These are phyloP conservation scores for Pachyramphus minor DNA, from an alignment of 2,113 vertebrate genomes.

Conservation along the genomic window DNA sequence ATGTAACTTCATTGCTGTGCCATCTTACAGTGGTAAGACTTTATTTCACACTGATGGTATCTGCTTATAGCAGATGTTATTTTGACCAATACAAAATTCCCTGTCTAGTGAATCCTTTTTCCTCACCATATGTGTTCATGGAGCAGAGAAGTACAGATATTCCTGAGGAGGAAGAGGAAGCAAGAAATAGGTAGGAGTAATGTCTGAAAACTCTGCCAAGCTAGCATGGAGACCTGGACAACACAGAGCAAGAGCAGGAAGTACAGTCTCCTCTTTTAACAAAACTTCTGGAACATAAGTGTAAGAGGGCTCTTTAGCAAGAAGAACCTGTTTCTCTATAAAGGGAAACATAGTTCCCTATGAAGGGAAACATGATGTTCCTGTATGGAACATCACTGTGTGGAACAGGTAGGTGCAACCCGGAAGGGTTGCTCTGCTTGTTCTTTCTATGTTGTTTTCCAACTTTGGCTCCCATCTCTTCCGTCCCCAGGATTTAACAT, in stretches of 20 bases:
- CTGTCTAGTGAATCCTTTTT: not conserved
- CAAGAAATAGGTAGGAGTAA: not conserved
- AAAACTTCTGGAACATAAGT: not conserved
- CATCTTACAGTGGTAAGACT: not conserved
- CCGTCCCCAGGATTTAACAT: not conserved
- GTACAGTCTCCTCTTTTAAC: not conserved
- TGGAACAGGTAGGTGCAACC: not conserved
- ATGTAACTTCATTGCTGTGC: not conserved
- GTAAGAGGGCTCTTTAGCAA: not conserved
- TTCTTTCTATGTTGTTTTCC: not conserved
- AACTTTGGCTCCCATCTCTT: rapidly evolving
- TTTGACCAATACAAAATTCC: not conserved
- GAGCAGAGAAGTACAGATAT: not conserved
- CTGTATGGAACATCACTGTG: not conserved
- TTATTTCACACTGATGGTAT: not conserved
- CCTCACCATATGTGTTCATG: not conserved
- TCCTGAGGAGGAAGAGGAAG: not conserved
- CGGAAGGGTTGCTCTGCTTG: not conserved
- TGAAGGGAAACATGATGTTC: not conserved
- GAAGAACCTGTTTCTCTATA: not conserved
- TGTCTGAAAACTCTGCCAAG: rapidly evolving
- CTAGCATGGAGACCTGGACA: not conserved
- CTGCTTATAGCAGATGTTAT: not conserved
- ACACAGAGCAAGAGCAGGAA: not conserved
- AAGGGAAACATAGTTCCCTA: not conserved